Base-by-base conservation (phyloP, 2,113 vertebrate genomes). In the Propithecus coquereli region DNA sequence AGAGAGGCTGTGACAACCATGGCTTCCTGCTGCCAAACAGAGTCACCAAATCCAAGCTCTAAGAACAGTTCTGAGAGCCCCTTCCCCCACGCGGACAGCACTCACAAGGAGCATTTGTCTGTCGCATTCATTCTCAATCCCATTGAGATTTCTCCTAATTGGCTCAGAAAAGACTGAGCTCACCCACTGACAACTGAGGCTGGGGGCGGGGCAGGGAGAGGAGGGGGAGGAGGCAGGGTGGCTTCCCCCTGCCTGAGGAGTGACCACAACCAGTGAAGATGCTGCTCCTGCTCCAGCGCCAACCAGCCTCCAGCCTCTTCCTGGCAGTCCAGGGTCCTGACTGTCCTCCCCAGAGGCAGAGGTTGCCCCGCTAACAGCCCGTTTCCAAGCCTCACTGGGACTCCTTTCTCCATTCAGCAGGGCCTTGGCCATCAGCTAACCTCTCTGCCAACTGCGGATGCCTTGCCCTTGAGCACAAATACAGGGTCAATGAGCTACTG, bases 31-130 rank as follows among this genome's bases (percentile, higher is more conserved):
- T 47, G 61, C 74, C 0, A 70, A 82, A 11, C 77, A 30, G 1
- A 37, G 73, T 30, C 57, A 70, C 71, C 52, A 1, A 1, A 10
- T 16, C 73, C 0, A 3, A 14, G 9, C 47, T 1, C 13, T 0
- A 12, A 50, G 22, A 25, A 47, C 47, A 50, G 12, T 8, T 25
- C 37, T 20, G 0, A 0, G 16, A 45, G 17, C 9, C 65, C 32
- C n/a, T 4, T 8, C 34, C 43, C 40, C 30, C 0, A 0, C 32
- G n/a, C 2, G 0, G 45, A 0, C 18, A 43, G 57, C 5, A 37
- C 0, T 27, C 11, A 68, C 65, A 61, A 4, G 30, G 47, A 4
- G 82, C 14, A 9, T 4, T 13, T 52, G 17, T 9, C 20, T 45
- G 13, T 0, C 6, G 10, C 0, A 0, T 18, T 8, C 3, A 89